These are phyloP conservation scores for Callosobruchus maculatus DNA, from an alignment of 2,888 invertebrate species.

Conservation along the genomic window DNA sequence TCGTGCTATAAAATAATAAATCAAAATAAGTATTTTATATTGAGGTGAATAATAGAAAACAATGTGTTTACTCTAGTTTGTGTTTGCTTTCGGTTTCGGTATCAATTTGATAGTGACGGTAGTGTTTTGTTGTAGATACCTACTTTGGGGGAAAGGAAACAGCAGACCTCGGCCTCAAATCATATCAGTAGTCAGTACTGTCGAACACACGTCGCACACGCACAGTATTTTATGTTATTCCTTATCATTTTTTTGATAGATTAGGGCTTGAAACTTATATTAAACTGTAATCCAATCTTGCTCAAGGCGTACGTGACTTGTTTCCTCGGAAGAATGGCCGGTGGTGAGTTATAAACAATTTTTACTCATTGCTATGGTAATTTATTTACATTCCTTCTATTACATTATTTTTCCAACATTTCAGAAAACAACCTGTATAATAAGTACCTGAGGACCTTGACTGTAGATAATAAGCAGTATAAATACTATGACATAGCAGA, in stretches of 20 bases:
- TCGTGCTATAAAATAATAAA: background rate
- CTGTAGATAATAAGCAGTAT: slow-evolving; percentile 60
- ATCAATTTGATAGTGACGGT: background rate
- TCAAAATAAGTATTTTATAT: background rate
- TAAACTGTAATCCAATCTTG: background rate
- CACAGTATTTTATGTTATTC: background rate
- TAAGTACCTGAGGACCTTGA: slow-evolving; percentile 58
- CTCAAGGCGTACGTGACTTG: background rate
- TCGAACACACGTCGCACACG: background rate
- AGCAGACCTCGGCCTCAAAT: background rate
- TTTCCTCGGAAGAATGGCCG: background rate
- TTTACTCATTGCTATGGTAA: background rate
- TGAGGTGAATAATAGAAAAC: background rate
- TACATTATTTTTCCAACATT: slow-evolving; percentile 21
- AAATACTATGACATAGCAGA: slow-evolving; percentile 76
- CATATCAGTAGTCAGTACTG: background rate
- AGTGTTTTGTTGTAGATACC: background rate
- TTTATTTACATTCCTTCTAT: background rate
- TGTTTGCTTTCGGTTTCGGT: background rate
- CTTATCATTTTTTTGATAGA: background rate
- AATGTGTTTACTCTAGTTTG: background rate
- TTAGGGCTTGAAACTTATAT: background rate
- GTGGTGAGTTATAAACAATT: background rate
- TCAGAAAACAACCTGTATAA: slow-evolving; percentile 61
- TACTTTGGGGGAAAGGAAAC: background rate